phyloP scores from a whole-genome alignment of 2,888 invertebrate genomes.

The Acleris emargana region DNA sequence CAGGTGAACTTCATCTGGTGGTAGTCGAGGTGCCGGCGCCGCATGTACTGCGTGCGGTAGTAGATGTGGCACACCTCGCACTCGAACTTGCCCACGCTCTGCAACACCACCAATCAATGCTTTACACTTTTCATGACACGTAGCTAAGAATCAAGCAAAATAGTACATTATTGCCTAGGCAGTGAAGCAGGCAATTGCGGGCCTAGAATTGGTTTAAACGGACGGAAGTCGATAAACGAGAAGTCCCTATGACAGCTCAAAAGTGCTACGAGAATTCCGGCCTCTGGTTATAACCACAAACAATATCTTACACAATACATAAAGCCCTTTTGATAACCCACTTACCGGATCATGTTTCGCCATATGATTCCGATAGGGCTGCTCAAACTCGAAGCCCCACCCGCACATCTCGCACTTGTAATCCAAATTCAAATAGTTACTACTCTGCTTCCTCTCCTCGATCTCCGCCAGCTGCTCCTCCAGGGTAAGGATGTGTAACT shows the following conservation, averaged over 20 bases:
- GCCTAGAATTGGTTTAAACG: no score
- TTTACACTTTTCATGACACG: no score
- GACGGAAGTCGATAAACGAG: no score
- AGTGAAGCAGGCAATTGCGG: no score
- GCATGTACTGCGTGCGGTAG: conserved; percentile 24
- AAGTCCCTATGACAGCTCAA: no score
- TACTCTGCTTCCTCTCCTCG: conserved; percentile 41
- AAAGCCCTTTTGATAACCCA: not conserved
- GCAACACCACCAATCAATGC: not conserved
- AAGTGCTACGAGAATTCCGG: no score
- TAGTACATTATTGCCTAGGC: no score
- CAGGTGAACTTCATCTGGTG: conserved; percentile 30
- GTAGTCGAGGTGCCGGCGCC: conserved; percentile 25
- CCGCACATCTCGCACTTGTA: conserved; percentile 48
- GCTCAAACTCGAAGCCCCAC: conserved; percentile 45
- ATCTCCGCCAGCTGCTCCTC: conserved; percentile 46
- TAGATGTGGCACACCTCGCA: conserved; percentile 28
- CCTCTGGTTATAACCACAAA: no score
- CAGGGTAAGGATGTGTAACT: conserved; percentile 39
- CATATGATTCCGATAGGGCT: conserved; percentile 45
- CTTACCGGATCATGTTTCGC: conserved; percentile 46
- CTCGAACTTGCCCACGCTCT: conserved; percentile 24
- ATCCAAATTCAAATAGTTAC: conserved; percentile 44
- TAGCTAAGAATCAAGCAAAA: no score
- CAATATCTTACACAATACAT: not conserved